Conservation (phyloP, 2,113 vertebrate genomes). For the Eublepharis macularius region DNA sequence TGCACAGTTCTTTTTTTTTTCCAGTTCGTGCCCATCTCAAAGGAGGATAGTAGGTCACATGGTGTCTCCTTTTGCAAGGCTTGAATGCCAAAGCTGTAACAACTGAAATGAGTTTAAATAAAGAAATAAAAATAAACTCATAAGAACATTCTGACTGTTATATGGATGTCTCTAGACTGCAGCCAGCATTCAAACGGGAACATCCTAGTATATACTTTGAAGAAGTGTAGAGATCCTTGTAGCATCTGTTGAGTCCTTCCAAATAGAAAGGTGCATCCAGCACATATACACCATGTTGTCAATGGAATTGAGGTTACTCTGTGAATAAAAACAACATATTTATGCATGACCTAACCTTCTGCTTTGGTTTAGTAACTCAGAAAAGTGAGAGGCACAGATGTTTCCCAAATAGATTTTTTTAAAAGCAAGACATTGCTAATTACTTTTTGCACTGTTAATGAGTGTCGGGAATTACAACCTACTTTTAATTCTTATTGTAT, state of each 20-base stretch:
- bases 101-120: too few relatives aligned
- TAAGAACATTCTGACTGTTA: background rate
- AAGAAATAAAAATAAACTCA: too few relatives aligned
- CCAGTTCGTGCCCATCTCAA: too few relatives aligned
- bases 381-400: slow-evolving; percentile 57
- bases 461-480: slow-evolving; percentile 50
- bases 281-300: slow-evolving; percentile 13
- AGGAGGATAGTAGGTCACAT: too few relatives aligned
- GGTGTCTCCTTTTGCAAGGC: too few relatives aligned
- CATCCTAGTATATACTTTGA: background rate
- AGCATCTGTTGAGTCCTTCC: background rate
- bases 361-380: slow-evolving; percentile 38
- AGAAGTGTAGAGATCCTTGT: background rate
- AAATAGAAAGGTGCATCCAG: slow-evolving; percentile 23
- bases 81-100: too few relatives aligned
- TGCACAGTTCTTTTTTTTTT: too few relatives aligned
- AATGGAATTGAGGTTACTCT: slow-evolving; percentile 13
- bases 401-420: slow-evolving; percentile 34
- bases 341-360: slow-evolving; percentile 40
- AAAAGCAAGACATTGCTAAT: slow-evolving; percentile 58
- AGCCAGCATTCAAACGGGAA: background rate
- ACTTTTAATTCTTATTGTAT: slow-evolving; percentile 59
- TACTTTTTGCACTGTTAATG: slow-evolving; percentile 67
- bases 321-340: background rate
- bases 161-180: background rate